Base-by-base conservation (phyloP, 2,113 vertebrate species). In the Ciconia boyciana region DNA sequence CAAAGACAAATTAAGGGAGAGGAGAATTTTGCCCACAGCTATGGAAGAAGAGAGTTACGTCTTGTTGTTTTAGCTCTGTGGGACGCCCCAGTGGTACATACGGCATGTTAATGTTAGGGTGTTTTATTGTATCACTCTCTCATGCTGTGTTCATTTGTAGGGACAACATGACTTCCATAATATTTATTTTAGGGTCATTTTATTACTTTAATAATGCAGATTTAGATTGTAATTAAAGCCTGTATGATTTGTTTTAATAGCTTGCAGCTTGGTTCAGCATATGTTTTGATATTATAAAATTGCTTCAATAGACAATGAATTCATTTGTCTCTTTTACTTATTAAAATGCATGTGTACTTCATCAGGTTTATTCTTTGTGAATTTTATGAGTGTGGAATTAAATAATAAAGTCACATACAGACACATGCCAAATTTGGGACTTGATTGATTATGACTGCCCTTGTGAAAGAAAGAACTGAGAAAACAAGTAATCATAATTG, bases 171-270 rank as follows among this genome's bases (percentile, higher is more conserved):
- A 96, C 85, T 96, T 82, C 82, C 87, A 92, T 85, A 97, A 94
- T 91, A 94, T 93, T 97, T 97, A 80, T 96, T 91, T 96, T 95
- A 95, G 84, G 97, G 96, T 97, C 96, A 96, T 87, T 97, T 96
- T 95, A 93, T 97, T 95, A 69, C 91, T 79, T 92, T 84, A 96
- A 82, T 97, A 95, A 94, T 86, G 80, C 49, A 81, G 78, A 93
- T 89, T 95, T 91, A 91, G 78, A 83, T 90, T 94, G 94, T 91
- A 97, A 97, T 97, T 97, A 96, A 97, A 94, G 68, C 58, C 80
- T 68, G 18, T 62, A 49, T 91, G 93, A 95, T 95, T 96, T 97
- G 82, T 76, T 93, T 96, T 96, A 94, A 92, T 95, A 72, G 80
- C 52, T 93, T 90, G 60, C 95, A 95, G 92, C 95, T 92, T 96